phyloP scores from a whole-genome alignment of 2,113 vertebrate species.

The Paedocypris sp. region DNA sequence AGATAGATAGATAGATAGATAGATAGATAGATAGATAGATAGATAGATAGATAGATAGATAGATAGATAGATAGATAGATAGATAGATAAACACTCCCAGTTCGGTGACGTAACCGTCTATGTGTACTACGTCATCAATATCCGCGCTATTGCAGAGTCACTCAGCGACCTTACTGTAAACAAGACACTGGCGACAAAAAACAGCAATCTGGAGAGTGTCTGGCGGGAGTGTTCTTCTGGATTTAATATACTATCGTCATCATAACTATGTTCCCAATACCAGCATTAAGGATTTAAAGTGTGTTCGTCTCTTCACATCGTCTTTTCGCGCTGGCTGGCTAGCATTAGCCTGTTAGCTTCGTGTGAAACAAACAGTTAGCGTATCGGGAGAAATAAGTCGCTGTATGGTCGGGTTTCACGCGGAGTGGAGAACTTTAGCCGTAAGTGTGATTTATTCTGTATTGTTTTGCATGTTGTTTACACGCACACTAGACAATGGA shows the following conservation, averaged over 20 bases:
- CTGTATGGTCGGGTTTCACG: background rate
- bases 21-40: no score
- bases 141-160: slow-evolving; percentile 63
- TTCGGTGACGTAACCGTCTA: background rate
- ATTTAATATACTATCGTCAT: no score
- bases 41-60: no score
- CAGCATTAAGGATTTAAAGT: background rate
- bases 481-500: background rate
- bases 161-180: slow-evolving; percentile 57
- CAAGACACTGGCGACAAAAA: slow-evolving; percentile 39
- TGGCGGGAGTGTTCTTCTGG: no score
- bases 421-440: slow-evolving; percentile 42
- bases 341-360: slow-evolving; percentile 7
- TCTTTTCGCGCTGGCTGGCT: slow-evolving; percentile 5
- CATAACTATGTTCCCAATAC: no score
- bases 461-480: background rate
- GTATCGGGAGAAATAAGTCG: background rate
- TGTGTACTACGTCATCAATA: slow-evolving; percentile 41
- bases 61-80: no score
- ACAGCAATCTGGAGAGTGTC: no score
- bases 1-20: no score
- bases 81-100: no score
- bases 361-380: background rate
- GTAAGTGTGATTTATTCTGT: slow-evolving; percentile 40
- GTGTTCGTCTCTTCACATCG: background rate